Conservation (phyloP, 2,113 vertebrate genomes). For the Pionites leucogaster region DNA sequence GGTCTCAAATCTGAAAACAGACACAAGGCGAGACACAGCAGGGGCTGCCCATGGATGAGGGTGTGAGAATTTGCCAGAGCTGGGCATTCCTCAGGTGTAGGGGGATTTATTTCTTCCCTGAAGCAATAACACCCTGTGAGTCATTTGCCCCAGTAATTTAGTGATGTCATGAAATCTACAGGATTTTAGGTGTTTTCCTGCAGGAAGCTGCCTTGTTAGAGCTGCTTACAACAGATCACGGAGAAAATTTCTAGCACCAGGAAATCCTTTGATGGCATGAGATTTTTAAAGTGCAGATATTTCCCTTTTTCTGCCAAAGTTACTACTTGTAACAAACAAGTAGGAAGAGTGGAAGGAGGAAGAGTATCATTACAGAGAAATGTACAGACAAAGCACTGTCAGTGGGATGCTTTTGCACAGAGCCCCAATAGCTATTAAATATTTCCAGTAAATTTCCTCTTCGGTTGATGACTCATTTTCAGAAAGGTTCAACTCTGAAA, state of each 20-base stretch:
- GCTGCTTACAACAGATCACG: neutral
- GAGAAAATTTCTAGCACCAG: neutral
- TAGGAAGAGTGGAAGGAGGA: neutral
- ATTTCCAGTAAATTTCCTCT: conserved; percentile 55
- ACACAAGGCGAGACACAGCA: neutral
- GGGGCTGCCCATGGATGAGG: accelerated
- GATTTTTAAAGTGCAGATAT: neutral
- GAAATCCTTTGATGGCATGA: neutral
- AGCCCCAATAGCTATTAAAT: conserved; percentile 35
- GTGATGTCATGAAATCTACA: neutral
- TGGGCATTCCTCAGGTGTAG: neutral
- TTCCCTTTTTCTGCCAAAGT: neutral
- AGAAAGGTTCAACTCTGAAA: neutral
- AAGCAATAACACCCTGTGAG: neutral
- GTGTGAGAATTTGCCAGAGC: neutral
- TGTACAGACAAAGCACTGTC: neutral
- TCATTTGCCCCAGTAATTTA: neutral
- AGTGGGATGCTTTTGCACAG: neutral
- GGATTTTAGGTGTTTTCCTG: neutral
- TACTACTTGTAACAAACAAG: neutral
- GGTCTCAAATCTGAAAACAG: neutral
- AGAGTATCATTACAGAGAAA: neutral
- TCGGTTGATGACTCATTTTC: conserved; percentile 18
- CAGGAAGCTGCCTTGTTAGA: neutral
- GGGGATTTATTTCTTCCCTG: neutral